Evolutionary conservation across 2,797 vertebrate species (phyloP), one percentile per base, ranked within the genome.

Genomic region (Acanthurus leucopareius): DNA sequence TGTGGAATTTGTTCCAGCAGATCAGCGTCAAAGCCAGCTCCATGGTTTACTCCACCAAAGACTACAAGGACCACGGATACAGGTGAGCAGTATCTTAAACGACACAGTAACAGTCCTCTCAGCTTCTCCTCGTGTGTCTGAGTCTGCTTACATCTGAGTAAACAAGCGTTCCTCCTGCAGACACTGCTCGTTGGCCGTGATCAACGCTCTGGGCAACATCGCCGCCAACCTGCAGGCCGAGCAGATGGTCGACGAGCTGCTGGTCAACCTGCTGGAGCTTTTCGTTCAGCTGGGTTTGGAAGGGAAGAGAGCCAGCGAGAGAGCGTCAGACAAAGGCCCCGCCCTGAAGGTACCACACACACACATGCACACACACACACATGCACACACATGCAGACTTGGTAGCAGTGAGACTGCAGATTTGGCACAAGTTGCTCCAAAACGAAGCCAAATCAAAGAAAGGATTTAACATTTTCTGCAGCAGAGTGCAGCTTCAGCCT

Each of bases 21-120:
- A 99, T 99, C 86, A 99, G 98, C 10, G 98, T 99, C 68, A 99
- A 99, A 92, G 98, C 98, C 84, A 99, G 98, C 83, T 99, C 98
- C 2, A 96, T 98, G 88, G 97, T 99, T 38, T 99, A 99, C 87
- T 99, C 98, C 14, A 98, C 96, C 47, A 99, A 99, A 89, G 98
- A 99, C 89, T 97, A 94, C 86, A 99, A 97, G 81, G 98, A 99
- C 90, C 97, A 99, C 3, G 98, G 98, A 70, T 99, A 99, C 91
- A 97, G 98, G 98, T 99, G 90, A 92, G 6, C 2, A 11, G 7
- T 28, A 25, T 13, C 25, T 63, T 4, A 0, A 1, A 14, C 5
- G 0, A 51, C 14, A 16, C 17, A 15, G 2, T 25, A 11, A 20
- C 57, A 35, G 49, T 16, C 10, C 10, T 38, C 14, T 9, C 10